phyloP scores from a whole-genome alignment of 2,113 vertebrate species.

The Tupaia tana region DNA sequence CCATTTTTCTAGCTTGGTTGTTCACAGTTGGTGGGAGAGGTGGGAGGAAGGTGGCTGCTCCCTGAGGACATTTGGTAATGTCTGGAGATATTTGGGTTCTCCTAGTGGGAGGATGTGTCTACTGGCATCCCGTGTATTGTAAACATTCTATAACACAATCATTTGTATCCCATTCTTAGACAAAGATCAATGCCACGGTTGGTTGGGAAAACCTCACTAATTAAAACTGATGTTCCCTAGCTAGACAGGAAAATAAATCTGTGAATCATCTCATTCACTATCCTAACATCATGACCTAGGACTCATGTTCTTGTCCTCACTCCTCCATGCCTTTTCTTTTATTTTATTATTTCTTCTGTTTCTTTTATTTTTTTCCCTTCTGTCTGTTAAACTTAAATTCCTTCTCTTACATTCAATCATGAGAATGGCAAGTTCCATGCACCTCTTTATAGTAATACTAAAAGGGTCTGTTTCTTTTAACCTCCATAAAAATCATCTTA shows the following conservation, averaged over 20 bases:
- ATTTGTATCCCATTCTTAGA: not conserved
- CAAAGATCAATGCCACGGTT: not conserved
- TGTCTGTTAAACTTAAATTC: not conserved
- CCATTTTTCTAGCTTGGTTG: not conserved
- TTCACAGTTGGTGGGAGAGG: not conserved
- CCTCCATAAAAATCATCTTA: not conserved
- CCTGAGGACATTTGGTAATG: not conserved
- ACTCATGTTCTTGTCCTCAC: not conserved
- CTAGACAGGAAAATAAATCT: not conserved
- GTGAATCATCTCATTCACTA: not conserved
- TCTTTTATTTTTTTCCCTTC: not conserved
- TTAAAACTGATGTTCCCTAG: not conserved
- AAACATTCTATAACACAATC: not conserved
- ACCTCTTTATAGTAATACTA: not conserved
- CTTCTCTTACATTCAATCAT: not conserved
- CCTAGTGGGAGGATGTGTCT: not conserved
- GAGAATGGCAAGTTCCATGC: not conserved
- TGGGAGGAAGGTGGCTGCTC: rapidly evolving
- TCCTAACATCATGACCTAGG: not conserved
- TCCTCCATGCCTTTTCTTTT: not conserved
- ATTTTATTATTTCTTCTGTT: not conserved
- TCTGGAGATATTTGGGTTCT: not conserved
- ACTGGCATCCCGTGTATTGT: not conserved
- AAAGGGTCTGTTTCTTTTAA: not conserved
- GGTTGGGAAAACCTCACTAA: not conserved